These are phyloP conservation scores for Orchesella flavescens DNA, from an alignment of 2,888 invertebrate species.

Conservation along the genomic window DNA sequence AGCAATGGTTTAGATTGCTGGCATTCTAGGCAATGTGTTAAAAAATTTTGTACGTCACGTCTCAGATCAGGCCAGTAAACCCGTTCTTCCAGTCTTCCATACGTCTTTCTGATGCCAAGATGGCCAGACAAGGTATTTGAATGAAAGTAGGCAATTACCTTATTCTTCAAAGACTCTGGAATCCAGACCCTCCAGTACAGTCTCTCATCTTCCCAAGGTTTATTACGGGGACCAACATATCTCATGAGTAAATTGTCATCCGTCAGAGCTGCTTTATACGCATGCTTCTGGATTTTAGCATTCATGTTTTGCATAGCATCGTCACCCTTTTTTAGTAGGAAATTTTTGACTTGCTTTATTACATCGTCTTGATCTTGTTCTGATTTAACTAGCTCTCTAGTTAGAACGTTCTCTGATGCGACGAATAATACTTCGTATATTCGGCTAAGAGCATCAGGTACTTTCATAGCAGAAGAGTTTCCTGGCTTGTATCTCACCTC, in stretches of 20 bases:
- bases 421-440: background rate
- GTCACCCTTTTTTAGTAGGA: no score
- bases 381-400: no score
- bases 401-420: background rate
- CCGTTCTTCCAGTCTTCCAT: constrained; percentile 40
- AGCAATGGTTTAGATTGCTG: constrained; percentile 34
- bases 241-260: constrained; percentile 20
- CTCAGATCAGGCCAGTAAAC: constrained; percentile 43
- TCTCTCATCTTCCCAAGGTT: constrained; percentile 51
- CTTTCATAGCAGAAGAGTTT: constrained; percentile 72
- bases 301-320: no score
- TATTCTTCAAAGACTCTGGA: constrained; percentile 1
- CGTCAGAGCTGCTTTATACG: background rate
- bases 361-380: no score
- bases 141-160: constrained; percentile 39
- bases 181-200: constrained; percentile 47
- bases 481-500: constrained; percentile 74
- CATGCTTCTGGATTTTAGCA: no score
- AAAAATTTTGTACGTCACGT: constrained; percentile 21
- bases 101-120: constrained; percentile 58
- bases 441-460: constrained; percentile 73
- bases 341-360: no score
- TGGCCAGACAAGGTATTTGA: constrained; percentile 42
- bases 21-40: constrained; percentile 43
- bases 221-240: constrained; percentile 31